Evolutionary conservation across 2,888 invertebrate genomes (phyloP), one percentile per base, ranked within the genome.

Genomic region (Mamestra brassicae): DNA sequence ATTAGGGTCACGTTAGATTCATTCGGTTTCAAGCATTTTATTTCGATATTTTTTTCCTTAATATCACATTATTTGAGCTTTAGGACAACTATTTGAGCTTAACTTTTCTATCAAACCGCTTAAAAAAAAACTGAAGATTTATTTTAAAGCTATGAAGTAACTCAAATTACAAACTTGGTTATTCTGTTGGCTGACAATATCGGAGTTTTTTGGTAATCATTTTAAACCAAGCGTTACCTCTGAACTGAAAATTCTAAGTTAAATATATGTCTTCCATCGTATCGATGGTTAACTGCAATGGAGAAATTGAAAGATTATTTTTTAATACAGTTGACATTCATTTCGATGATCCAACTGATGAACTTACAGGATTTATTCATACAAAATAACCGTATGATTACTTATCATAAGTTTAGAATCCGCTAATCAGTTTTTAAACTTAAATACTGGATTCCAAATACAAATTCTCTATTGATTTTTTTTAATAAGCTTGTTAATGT

Each of bases 1-100:
- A 58, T 83, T 71, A 76, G 60, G 82, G 85, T 83, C 69, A 74
- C 10, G 65, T 71, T 60, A 57, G 45, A 71, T 76, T 75, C 17
- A 70, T 63, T 73, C 47, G 52, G 13, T 62, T 61, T 55, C 1
- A 26, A 57, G 13, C 10, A 54, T 50, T 62, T 36, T 13, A 52
- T 7, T 61, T 60, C 3, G 1, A n/a, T 34, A 0, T 3, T 50
- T 47, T 66, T 47, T 77, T 34, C 2, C 17, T 4, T 1, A 0
- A 6, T 45, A 45, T 15, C 2, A 47, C 15, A 34, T 42, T 68
- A 60, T 38, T 77, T 42, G 55, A 78, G 11, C 47, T 42, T 67
- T 15, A 47, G 5, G 45, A 26, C 60, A n/a, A 45, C 8, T 11
- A 2, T 7, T 6, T 42, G 8, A 7, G 42, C 42, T 4, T 17